Percentiles rank a stretch among this genome's conserved stretches.
Evolutionary conservation across 2,888 invertebrate genomes (phyloP).

Genomic region (Drosophila aldrichi): DNA sequence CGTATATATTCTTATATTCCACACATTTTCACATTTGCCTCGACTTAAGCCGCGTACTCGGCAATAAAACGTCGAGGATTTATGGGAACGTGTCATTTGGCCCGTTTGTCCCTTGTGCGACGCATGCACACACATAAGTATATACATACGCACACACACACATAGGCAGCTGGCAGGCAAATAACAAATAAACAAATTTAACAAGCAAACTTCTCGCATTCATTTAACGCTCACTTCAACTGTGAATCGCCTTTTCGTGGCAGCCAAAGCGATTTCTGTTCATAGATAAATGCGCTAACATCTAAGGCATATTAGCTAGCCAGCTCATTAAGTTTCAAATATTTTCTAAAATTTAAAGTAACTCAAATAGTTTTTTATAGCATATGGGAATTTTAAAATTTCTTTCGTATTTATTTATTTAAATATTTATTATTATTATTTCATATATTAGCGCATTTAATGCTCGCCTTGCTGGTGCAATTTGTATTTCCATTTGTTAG

Average conservation of each 20-base stretch:
- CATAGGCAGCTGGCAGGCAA: conserved; percentile 13
- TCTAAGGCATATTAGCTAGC: conserved; percentile 15
- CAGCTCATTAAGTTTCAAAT: no score
- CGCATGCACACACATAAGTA: conserved; percentile 30
- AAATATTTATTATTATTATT: no score
- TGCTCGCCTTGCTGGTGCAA: background rate
- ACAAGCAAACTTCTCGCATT: conserved; percentile 35
- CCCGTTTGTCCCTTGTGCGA: conserved; percentile 62
- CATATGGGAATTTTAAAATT: no score
- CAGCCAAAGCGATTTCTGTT: conserved; percentile 17
- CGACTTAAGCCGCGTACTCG: conserved; percentile 62
- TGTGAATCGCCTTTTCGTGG: conserved; percentile 31
- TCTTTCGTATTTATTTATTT: no score
- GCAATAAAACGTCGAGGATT: conserved; percentile 72
- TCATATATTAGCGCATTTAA: no score
- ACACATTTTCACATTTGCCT: conserved; percentile 20
- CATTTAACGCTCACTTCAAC: conserved; percentile 49
- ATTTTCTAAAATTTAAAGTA: no score
- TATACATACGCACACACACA: background rate
- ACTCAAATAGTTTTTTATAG: no score
- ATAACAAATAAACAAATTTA: conserved; percentile 63
- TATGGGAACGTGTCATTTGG: conserved; percentile 75
- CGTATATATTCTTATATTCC: background rate
- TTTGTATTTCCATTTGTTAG: background rate
- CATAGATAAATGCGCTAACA: background rate